phyloP scores from a whole-genome alignment of 1,140 invertebrate genomes.

The Leptestheria dahalacensis region DNA sequence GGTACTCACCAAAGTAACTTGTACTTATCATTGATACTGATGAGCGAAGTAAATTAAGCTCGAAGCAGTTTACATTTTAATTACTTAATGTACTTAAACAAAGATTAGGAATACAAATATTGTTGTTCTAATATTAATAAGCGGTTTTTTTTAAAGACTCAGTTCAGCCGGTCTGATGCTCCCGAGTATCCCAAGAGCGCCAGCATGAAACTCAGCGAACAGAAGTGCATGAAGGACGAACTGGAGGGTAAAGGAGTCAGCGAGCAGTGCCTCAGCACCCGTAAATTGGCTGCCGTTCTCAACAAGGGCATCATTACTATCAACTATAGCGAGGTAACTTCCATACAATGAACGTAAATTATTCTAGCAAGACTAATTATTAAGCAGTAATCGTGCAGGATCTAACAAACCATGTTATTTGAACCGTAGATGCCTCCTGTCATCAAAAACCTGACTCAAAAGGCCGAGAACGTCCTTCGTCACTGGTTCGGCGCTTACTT shows the following conservation, averaged over 20 bases:
- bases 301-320: constrained; percentile 10
- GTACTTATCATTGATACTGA: background rate
- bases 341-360: too few relatives aligned
- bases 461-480: constrained; percentile 8
- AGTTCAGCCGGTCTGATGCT: background rate
- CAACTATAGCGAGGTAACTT: constrained; percentile 12
- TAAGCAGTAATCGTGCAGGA: background rate
- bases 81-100: background rate
- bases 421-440: constrained; percentile 3
- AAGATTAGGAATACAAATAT: background rate
- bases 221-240: constrained; percentile 9
- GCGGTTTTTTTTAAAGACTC: background rate
- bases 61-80: background rate
- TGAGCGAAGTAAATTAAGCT: background rate
- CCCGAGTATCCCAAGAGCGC: background rate
- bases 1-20: constrained; percentile 3
- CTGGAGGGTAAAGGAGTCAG: constrained; percentile 7
- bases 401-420: background rate
- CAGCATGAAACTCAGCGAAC: background rate
- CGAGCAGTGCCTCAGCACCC: constrained; percentile 8
- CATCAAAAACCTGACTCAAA: constrained; percentile 8
- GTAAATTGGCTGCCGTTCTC: constrained; percentile 8
- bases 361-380: too few relatives aligned
- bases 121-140: background rate
- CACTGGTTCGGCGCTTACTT: constrained; percentile 11